Evolutionary conservation across 2,797 vertebrate genomes (phyloP), one percentile per base, ranked within the genome.

Genomic region (Cichlasoma orientale): DNA sequence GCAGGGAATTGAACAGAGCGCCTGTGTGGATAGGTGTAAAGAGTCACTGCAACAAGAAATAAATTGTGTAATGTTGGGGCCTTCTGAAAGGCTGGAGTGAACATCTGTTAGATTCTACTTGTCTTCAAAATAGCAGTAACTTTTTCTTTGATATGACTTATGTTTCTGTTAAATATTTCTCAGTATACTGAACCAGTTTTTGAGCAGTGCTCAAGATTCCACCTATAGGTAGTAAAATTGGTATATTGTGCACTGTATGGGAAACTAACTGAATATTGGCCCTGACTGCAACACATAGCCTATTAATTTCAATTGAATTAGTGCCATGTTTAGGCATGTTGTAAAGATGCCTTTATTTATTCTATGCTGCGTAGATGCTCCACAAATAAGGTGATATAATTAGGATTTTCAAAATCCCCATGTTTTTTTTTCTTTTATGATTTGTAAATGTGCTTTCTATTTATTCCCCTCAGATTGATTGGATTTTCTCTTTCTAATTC

Each of bases 11-110:
- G 59, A 72, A 74, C 69, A 63, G 78, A 78, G 74, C 71, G 63
- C 16, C 16, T 58, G 11, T 57, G 73, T 69, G 77, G 50, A 82
- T 63, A 72, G 57, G 13, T 72, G 52, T 41, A 68, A 50, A 69
- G 55, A 88, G 41, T 72, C 56, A 58, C 63, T 84, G 70, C 16
- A 82, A 82, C 50, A 16, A 70, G 53, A 52, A 73, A 72, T 53
- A 57, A 41, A 87, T 61, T 61, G 36, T 71, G 52, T 75, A 74
- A 68, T 74, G 55, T n/a, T 74, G 58, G 53, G 3, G 2, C 14
- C 18, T 55, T 82, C 27, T 77, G 55, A 79, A 72, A 79, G 68
- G 66, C 76, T 75, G 25, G 25, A 73, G n/a, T 72, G 18, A 31
- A 71, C 55, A 69, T 25, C 21, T 72, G 58, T 77, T 29, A 72